Evolutionary conservation across 2,797 vertebrate species (phyloP).

Genomic region (Sebastes ruberrimus): DNA sequence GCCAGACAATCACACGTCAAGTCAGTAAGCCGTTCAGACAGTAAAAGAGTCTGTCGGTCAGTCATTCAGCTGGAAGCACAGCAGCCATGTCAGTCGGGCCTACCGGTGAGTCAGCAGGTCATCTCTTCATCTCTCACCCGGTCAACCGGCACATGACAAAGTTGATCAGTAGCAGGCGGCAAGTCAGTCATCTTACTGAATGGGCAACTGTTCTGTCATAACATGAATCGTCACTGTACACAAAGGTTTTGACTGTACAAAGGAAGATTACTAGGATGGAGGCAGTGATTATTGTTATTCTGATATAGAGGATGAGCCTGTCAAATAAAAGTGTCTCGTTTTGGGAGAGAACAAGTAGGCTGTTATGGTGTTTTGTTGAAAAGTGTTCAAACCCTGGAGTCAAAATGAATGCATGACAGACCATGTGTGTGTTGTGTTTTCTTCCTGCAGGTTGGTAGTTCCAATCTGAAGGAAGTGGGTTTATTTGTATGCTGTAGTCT

Average conservation of each 20-base stretch:
- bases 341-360: constrained; percentile 1
- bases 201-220: constrained; percentile 1
- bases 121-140: background rate
- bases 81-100: background rate
- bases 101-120: constrained; percentile 22
- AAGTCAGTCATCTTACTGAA: constrained; percentile 10
- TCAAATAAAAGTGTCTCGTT: constrained; percentile 19
- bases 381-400: background rate
- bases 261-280: constrained; percentile 2
- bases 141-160: background rate
- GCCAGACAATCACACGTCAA: background rate
- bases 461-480: no score
- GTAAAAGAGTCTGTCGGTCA: background rate
- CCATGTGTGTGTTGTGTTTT: background rate
- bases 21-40: background rate
- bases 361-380: background rate
- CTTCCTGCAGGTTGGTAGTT: no score
- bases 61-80: constrained; percentile 1
- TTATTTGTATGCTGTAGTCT: no score
- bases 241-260: constrained; percentile 6
- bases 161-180: background rate
- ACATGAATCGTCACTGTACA: constrained; percentile 18
- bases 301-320: background rate
- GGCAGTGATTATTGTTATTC: background rate
- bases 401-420: background rate